A percentile compares a stretch with the other conserved stretches of the same genome.
phyloP scores from a whole-genome alignment of 2,888 invertebrate genomes.

The Didymodactylos carnosus region DNA sequence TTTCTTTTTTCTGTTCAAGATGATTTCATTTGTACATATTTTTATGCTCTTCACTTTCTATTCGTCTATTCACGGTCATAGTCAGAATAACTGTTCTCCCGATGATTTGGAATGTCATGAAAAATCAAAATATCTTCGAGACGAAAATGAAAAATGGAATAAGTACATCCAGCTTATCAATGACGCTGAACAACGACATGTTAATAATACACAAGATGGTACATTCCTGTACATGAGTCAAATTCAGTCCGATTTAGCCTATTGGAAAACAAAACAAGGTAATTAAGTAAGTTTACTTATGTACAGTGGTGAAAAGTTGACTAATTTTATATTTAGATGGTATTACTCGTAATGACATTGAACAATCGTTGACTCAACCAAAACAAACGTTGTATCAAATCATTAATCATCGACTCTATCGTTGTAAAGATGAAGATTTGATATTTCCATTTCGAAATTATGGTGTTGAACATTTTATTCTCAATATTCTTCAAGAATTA shows the following conservation, averaged over 20 bases:
- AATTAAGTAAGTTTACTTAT: slow-evolving; percentile 17
- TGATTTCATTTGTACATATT: no score
- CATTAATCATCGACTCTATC: slow-evolving; percentile 54
- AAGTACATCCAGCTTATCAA: slow-evolving; percentile 25
- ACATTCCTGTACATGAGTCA: slow-evolving; percentile 24
- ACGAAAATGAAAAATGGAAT: slow-evolving; percentile 20
- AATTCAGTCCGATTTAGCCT: slow-evolving; percentile 16
- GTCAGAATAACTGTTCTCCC: no score
- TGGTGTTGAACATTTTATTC: slow-evolving; percentile 70
- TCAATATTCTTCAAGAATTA: slow-evolving; percentile 47
- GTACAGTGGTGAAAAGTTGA: slow-evolving; percentile 50
- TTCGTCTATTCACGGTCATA: no score
- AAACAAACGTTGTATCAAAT: slow-evolving; percentile 64
- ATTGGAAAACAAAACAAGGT: neutral
- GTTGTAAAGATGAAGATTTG: slow-evolving; percentile 50
- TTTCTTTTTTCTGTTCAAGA: no score
- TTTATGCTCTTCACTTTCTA: no score
- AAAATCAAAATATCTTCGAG: slow-evolving; percentile 8
- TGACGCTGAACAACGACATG: slow-evolving; percentile 22
- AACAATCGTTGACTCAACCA: slow-evolving; percentile 38
- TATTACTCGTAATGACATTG: slow-evolving; percentile 48
- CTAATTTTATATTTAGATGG: slow-evolving; percentile 47
- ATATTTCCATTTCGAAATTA: slow-evolving; percentile 75
- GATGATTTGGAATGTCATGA: slow-evolving; percentile 7
- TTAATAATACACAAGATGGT: slow-evolving; percentile 22